Conservation (phyloP, 2,888 invertebrate species). For the Hydrotaea diabolus region DNA sequence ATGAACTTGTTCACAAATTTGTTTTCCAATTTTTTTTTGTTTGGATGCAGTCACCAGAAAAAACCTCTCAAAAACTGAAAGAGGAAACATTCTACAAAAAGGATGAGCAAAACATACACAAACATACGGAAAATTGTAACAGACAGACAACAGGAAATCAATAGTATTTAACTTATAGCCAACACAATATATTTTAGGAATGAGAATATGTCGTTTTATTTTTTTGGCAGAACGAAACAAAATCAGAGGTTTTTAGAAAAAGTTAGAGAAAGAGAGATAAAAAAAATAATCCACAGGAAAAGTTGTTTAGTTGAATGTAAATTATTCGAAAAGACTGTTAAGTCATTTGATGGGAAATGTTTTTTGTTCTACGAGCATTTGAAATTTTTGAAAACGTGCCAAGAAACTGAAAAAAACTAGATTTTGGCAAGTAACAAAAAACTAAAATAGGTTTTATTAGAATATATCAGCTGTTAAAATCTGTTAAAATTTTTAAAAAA, state of each 20-base stretch:
- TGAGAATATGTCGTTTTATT: neutral
- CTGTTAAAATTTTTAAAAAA: too few relatives aligned
- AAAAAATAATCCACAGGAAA: neutral
- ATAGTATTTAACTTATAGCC: slow-evolving; percentile 31
- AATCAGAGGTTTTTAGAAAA: too few relatives aligned
- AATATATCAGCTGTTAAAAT: too few relatives aligned
- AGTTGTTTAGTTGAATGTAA: neutral
- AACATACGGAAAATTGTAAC: slow-evolving; percentile 16
- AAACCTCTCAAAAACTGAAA: too few relatives aligned
- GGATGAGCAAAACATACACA: slow-evolving; percentile 1
- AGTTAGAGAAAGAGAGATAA: too few relatives aligned
- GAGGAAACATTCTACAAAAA: neutral
- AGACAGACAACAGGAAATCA: slow-evolving; percentile 46
- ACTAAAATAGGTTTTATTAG: too few relatives aligned
- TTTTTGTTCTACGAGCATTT: too few relatives aligned
- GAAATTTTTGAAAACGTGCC: too few relatives aligned
- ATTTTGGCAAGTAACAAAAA: too few relatives aligned
- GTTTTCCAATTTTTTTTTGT: neutral
- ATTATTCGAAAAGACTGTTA: too few relatives aligned
- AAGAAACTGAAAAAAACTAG: too few relatives aligned
- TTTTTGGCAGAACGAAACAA: neutral
- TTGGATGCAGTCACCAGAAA: neutral
- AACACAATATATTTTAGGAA: slow-evolving; percentile 6
- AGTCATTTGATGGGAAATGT: too few relatives aligned
- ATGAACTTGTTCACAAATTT: slow-evolving; percentile 13